These are phyloP conservation scores for Parnassius orleans DNA, from an alignment of 2,888 invertebrate species.

Conservation along the genomic window DNA sequence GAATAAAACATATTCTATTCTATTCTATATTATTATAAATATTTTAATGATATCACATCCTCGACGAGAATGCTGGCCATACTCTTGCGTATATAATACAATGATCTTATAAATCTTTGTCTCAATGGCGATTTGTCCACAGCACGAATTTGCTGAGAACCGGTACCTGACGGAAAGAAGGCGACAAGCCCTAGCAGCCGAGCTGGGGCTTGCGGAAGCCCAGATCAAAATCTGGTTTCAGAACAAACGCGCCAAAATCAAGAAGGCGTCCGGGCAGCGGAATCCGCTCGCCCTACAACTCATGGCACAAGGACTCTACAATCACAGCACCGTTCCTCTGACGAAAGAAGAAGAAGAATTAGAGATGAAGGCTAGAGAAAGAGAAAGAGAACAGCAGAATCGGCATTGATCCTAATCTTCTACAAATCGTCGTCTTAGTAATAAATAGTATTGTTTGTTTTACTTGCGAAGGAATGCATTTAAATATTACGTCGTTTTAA, in stretches of 20 bases:
- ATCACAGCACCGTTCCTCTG: slow-evolving; percentile 81
- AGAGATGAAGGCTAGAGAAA: slow-evolving; percentile 75
- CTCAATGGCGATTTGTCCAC: slow-evolving; percentile 32
- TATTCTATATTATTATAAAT: no score
- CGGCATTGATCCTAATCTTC: slow-evolving; percentile 42
- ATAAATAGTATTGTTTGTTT: neutral
- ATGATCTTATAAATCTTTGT: no score
- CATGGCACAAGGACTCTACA: slow-evolving; percentile 97
- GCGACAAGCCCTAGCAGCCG: slow-evolving; percentile 93
- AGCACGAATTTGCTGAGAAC: slow-evolving; percentile 95
- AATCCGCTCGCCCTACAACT: slow-evolving; percentile 93
- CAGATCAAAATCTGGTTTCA: slow-evolving; percentile 99
- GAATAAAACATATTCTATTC: no score
- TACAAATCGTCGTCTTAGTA: neutral
- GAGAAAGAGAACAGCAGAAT: slow-evolving; percentile 63
- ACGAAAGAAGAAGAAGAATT: slow-evolving; percentile 41
- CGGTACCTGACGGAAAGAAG: slow-evolving; percentile 95
- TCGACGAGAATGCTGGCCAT: no score
- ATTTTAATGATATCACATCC: no score
- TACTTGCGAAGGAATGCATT: neutral
- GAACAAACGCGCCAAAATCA: slow-evolving; percentile 97
- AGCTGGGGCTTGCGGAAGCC: slow-evolving; percentile 95
- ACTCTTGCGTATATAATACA: no score
- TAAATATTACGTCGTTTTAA: slow-evolving; percentile 11
- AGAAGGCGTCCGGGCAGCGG: slow-evolving; percentile 92